These are phyloP conservation scores for Gonatopus flavifemur DNA, from an alignment of 1,140 invertebrate species.

Conservation along the genomic window DNA sequence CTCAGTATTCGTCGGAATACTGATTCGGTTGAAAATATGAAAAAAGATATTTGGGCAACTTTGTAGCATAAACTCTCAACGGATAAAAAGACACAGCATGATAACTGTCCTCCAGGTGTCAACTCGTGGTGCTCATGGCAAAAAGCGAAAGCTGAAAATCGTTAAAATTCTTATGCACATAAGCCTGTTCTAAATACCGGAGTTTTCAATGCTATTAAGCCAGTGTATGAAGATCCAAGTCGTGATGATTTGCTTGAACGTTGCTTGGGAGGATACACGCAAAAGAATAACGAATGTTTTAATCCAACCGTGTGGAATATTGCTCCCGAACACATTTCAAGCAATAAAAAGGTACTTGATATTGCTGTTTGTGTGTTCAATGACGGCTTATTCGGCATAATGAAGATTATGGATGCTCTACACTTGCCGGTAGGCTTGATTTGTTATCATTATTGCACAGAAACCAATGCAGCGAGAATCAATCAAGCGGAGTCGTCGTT, in stretches of 20 bases:
- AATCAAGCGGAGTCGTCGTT: too few species aligned
- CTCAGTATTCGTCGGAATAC: background rate
- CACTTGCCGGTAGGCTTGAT: too few species aligned
- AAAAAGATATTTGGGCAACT: background rate
- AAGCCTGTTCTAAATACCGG: background rate
- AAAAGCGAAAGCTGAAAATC: background rate
- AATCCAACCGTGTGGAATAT: slow-evolving; percentile 19
- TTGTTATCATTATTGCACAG: too few species aligned
- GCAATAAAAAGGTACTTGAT: slow-evolving; percentile 11
- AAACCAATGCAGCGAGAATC: too few species aligned
- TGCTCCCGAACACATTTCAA: slow-evolving; percentile 17
- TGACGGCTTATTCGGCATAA: slow-evolving; percentile 14
- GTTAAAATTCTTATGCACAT: background rate
- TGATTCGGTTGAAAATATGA: background rate
- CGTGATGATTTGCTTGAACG: slow-evolving; percentile 13
- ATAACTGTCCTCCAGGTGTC: background rate
- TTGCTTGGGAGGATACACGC: too few species aligned
- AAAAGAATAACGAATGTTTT: slow-evolving; percentile 30
- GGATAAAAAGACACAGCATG: background rate
- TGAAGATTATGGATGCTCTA: slow-evolving; percentile 24
- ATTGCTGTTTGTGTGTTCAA: slow-evolving; percentile 18
- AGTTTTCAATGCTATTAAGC: background rate
- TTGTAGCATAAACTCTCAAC: background rate
- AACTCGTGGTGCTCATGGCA: background rate
- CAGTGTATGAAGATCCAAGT: background rate